phyloP scores from a whole-genome alignment of 2,888 invertebrate genomes.

The Patella ulyssiponensis region DNA sequence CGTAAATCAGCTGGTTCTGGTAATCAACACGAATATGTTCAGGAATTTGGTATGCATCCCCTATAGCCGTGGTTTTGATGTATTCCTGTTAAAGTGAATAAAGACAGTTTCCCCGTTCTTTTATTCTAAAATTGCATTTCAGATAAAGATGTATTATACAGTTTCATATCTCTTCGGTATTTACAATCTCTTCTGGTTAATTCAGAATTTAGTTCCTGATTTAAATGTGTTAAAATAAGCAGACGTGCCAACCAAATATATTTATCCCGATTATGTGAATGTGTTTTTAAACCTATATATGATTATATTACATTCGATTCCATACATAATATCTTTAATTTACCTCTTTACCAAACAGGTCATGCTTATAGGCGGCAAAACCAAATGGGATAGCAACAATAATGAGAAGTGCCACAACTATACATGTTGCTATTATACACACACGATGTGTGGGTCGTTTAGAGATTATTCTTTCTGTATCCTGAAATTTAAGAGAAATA shows the following conservation, averaged over 20 bases:
- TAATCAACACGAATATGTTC: conserved; percentile 6
- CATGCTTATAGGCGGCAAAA: background rate
- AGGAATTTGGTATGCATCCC: background rate
- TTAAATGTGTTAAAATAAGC: too few relatives aligned
- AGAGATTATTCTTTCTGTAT: too few relatives aligned
- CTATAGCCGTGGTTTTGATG: background rate
- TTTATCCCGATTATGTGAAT: too few relatives aligned
- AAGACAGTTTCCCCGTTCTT: background rate
- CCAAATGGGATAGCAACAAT: background rate
- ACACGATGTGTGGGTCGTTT: background rate
- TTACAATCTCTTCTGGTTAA: background rate
- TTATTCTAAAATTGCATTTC: background rate
- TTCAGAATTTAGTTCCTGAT: too few relatives aligned
- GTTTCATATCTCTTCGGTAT: background rate
- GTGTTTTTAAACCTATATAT: too few relatives aligned
- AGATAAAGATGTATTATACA: background rate
- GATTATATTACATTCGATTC: too few relatives aligned
- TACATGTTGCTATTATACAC: background rate
- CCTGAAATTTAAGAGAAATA: too few relatives aligned
- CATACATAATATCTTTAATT: background rate
- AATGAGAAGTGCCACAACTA: background rate
- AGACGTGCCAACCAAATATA: too few relatives aligned
- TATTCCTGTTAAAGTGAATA: background rate
- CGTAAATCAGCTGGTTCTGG: conserved; percentile 1
- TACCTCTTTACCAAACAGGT: background rate